Evolutionary conservation across 2,113 vertebrate species (phyloP), one percentile per base, ranked within the genome.

Genomic region (Andinoacara biseriatus): DNA sequence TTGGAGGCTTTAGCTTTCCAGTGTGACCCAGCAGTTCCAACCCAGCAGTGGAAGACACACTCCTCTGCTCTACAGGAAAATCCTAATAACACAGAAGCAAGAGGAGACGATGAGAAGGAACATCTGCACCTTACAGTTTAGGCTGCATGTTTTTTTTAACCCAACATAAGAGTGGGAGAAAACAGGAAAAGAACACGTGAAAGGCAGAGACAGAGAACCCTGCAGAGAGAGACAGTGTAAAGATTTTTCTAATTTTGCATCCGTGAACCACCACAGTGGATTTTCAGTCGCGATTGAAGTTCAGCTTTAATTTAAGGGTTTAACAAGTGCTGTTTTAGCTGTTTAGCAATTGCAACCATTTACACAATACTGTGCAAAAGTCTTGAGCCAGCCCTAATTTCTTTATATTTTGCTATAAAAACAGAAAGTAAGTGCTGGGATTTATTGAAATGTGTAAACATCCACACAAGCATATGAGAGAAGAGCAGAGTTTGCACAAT

Each of bases 21-120:
- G 85, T 88, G 89, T 93, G 91, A 93, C 83, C 76, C 80, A 38
- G 63, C 78, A 87, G 86, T 93, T 93, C 89, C 92, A 86, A 88
- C 74, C 81, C 87, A 92, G 87, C 88, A 85, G 91, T 74, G 82
- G 89, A 74, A 87, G 92, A 91, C 90, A 86, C 91, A 89, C 86
- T 78, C 63, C 89, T 91, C 81, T 69, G 88, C 89, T 90, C 89
- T 86, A 76, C 79, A 87, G 87, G 74, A 87, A 87, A 90, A 90
- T 89, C 87, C 88, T 90, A 83, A 90, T 91, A 81, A 63, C 61
- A 58, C 54, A 20, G n/a, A 46, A 80, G 60, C 43, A 60, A 72
- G 57, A 83, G 54, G 38, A 76, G 26, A 82, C 18, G 31, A 57
- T 4, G 35, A 58, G 33, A 57, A 74, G 31, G 78, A 83, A 77